Base-by-base conservation (phyloP, 2,888 invertebrate genomes). In the Notodonta dromedarius region DNA sequence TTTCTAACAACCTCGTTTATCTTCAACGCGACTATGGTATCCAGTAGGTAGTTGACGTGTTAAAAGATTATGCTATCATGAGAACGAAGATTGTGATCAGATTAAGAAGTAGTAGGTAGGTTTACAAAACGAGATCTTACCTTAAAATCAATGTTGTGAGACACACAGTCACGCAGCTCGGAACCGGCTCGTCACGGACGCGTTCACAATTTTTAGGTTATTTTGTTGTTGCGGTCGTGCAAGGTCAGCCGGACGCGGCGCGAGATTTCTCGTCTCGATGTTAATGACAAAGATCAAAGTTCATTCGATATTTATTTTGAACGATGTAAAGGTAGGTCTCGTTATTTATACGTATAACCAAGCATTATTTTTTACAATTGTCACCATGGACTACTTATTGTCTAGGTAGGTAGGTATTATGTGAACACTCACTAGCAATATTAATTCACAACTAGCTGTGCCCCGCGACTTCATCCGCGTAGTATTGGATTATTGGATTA, bases 121-220 rank as follows among this genome's bases (percentile, higher is more conserved):
- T 24, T 24, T 24, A 24, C 24, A 24, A 24, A 24, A 24, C 24
- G 24, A 24, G 63, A 73, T 73, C 76, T 80, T 74, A 78, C 76
- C 75, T 65, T 61, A 56, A 58, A 62, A 32, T 56, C 56, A 61
- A 61, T 58, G 53, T 51, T 58, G 62, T 51, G 54, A 66, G 62
- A 0, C 35, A 24, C 35, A 4, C 35, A 62, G 61, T 62, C 65
- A 57, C 63, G 74, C 66, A 68, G 51, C 54, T 50, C 60, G 51
- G 58, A 69, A 67, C 63, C 57, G 58, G 61, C 44, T 64, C 63
- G 68, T 66, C 64, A 58, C 69, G 69, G 67, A 64, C 70, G 65
- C 64, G 60, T 57, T 70, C 70, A 70, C 72, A 80, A 79, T 79
- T 79, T 80, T 80, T 81, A 79, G 81, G 73, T 80, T 81, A 78